These are phyloP conservation scores for Therioaphis trifolii DNA, from an alignment of 2,888 invertebrate species.

Conservation along the genomic window DNA sequence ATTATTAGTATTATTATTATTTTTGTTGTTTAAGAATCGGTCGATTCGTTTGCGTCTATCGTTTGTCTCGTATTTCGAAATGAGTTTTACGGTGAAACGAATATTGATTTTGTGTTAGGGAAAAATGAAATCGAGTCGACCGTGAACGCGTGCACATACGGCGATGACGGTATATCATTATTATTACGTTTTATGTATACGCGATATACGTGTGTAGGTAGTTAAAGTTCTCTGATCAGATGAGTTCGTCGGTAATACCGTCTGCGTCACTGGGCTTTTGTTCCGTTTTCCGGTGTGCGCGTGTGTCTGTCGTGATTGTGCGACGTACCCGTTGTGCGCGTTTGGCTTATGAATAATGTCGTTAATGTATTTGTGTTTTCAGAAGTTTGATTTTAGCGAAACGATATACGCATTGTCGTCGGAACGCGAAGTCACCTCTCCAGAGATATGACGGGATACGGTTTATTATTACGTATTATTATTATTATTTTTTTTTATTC, in stretches of 20 bases:
- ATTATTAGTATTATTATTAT: too few relatives aligned
- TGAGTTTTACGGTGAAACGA: too few relatives aligned
- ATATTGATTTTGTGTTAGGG: not conserved
- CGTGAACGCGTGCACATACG: not conserved
- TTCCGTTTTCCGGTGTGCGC: not conserved
- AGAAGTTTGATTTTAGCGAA: slow-evolving; percentile 17
- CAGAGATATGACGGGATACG: slow-evolving; percentile 30
- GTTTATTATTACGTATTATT: too few relatives aligned
- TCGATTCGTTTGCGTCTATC: too few relatives aligned
- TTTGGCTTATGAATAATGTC: not conserved
- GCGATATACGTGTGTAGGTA: too few relatives aligned
- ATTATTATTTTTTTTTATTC: too few relatives aligned
- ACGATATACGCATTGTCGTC: not conserved
- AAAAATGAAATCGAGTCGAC: not conserved
- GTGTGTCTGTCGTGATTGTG: too few relatives aligned
- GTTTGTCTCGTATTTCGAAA: too few relatives aligned
- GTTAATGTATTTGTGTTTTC: slow-evolving; percentile 30
- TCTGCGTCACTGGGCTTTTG: not conserved
- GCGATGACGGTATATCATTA: not conserved
- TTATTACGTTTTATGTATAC: too few relatives aligned
- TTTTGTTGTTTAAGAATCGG: too few relatives aligned
- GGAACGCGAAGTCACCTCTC: slow-evolving; percentile 36
- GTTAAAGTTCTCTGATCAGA: not conserved
- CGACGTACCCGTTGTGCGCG: too few relatives aligned
- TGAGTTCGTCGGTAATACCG: not conserved